phyloP scores from a whole-genome alignment of 2,888 invertebrate genomes.

The Eupithecia insigniata region DNA sequence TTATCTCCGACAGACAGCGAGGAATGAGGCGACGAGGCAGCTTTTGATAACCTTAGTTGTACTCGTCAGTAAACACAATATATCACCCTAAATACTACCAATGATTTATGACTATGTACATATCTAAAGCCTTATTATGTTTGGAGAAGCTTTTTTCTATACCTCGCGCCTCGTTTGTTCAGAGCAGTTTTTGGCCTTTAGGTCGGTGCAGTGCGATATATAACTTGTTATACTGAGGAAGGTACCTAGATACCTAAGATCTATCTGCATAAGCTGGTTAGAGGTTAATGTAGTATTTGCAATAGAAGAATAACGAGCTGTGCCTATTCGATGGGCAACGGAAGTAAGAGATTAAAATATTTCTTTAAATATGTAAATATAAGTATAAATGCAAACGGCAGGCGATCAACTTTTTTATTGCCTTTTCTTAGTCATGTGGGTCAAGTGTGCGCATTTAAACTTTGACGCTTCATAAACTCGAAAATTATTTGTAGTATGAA shows the following conservation, averaged over 20 bases:
- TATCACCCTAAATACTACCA: constrained; percentile 29
- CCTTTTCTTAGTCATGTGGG: too few relatives aligned
- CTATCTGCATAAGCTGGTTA: background rate
- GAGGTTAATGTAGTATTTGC: background rate
- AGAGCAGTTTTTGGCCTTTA: background rate
- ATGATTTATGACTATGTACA: constrained; percentile 30
- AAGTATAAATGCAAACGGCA: background rate
- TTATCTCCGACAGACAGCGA: constrained; percentile 66
- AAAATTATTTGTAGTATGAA: too few relatives aligned
- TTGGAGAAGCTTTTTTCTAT: constrained; percentile 9
- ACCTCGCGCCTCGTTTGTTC: background rate
- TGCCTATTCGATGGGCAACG: background rate
- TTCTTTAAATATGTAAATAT: background rate
- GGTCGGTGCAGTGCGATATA: background rate
- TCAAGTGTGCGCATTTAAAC: too few relatives aligned
- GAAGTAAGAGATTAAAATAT: too few relatives aligned
- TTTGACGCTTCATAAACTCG: too few relatives aligned
- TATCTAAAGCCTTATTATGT: constrained; percentile 25
- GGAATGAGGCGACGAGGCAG: constrained; percentile 44
- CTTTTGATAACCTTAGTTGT: constrained; percentile 33
- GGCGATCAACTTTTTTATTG: background rate
- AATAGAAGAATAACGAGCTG: background rate
- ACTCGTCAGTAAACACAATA: constrained; percentile 24
- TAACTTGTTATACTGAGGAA: background rate
- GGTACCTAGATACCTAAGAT: background rate